Percentiles rank a stretch among this genome's conserved stretches.
Evolutionary conservation across 2,797 vertebrate species (phyloP).

Genomic region (Danionella dracula): DNA sequence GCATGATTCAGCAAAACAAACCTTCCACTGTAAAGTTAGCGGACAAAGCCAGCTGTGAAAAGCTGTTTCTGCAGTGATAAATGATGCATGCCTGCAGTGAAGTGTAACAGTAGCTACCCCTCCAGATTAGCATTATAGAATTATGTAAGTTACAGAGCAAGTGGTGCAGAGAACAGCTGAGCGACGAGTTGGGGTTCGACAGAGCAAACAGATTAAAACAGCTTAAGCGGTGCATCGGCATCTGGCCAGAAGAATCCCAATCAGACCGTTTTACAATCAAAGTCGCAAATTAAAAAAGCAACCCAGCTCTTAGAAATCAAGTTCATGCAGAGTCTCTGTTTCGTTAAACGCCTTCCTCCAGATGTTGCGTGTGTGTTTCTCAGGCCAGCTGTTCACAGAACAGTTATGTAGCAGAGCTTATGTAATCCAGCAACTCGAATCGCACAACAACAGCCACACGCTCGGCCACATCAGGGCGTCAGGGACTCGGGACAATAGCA

Average conservation of each 20-base stretch:
- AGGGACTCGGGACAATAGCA: background rate
- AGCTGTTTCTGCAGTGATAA: background rate
- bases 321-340: no score
- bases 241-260: background rate
- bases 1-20: background rate
- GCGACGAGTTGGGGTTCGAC: background rate
- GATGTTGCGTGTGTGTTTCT: conserved; percentile 35
- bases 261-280: background rate
- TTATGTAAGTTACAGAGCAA: conserved; percentile 9
- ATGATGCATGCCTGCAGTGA: background rate
- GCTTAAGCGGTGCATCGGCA: conserved; percentile 10
- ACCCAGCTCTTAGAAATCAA: no score
- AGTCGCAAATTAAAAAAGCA: background rate
- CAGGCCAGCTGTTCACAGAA: conserved; percentile 66
- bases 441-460: conserved; percentile 37
- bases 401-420: conserved; percentile 60
- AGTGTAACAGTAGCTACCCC: background rate
- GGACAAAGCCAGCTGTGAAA: background rate
- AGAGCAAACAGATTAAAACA: conserved; percentile 24
- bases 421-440: conserved; percentile 57
- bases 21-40: background rate
- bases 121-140: conserved; percentile 1
- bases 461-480: background rate
- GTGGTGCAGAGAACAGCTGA: background rate
- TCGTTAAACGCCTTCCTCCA: background rate